phyloP scores from a whole-genome alignment of 2,888 invertebrate genomes.

The Diaprepes abbreviatus region DNA sequence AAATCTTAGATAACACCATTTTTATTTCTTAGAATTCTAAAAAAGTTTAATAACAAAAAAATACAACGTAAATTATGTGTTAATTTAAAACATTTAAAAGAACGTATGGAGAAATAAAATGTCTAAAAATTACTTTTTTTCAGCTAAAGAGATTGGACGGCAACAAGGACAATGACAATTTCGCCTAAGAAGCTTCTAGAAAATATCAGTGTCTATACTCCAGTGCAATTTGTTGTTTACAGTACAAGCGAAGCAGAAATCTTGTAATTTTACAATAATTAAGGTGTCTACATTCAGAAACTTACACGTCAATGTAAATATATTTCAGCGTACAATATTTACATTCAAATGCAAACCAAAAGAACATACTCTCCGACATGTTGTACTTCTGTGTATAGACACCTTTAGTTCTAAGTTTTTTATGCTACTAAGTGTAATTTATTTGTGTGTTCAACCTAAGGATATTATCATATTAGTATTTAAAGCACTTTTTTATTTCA shows the following conservation, averaged over 20 bases:
- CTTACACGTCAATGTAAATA: no score
- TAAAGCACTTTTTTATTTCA: constrained; percentile 8
- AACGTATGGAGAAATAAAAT: no score
- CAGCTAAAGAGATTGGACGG: constrained; percentile 55
- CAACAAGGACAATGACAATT: constrained; percentile 52
- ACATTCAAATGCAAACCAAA: no score
- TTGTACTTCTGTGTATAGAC: not conserved
- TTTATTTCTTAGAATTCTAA: no score
- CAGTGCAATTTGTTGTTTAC: constrained; percentile 38
- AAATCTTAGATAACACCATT: no score
- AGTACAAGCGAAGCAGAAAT: constrained; percentile 33
- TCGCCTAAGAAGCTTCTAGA: constrained; percentile 46
- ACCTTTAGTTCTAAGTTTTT: constrained; percentile 5
- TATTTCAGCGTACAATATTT: no score
- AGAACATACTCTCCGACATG: no score
- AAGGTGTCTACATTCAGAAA: no score
- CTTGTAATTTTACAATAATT: not conserved
- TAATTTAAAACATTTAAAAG: no score
- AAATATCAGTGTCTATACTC: constrained; percentile 22
- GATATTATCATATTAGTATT: not conserved
- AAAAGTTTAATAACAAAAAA: no score
- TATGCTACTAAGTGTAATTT: constrained; percentile 11
- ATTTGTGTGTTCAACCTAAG: constrained; percentile 26
- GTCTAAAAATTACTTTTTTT: no score
- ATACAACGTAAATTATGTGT: no score